Conservation (phyloP, 2,888 invertebrate species). For the Andrena bicolor region DNA sequence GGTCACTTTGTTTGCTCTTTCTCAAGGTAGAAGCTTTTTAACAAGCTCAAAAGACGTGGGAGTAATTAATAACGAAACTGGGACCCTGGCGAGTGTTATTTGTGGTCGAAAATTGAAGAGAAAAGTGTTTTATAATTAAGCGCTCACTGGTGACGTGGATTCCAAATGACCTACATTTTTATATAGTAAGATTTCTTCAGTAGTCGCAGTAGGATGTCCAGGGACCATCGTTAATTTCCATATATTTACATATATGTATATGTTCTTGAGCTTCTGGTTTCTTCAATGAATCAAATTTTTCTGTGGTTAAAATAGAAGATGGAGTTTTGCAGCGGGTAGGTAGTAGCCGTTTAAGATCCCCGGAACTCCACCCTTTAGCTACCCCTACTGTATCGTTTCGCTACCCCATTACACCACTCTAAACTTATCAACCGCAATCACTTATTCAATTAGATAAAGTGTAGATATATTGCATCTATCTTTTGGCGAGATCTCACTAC, state of each 20-base stretch:
- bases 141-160: too few relatives aligned
- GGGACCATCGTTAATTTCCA: too few relatives aligned
- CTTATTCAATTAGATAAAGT: too few relatives aligned
- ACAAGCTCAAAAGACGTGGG: not conserved
- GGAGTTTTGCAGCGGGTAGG: too few relatives aligned
- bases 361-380: not conserved
- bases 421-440: not conserved
- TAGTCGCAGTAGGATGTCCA: too few relatives aligned
- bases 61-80: slow-evolving; percentile 26
- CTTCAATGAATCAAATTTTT: too few relatives aligned
- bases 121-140: not conserved
- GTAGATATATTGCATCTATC: not conserved
- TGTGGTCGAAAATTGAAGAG: not conserved
- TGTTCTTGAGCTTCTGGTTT: too few relatives aligned
- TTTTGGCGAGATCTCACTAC: not conserved
- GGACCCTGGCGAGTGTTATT: not conserved
- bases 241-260: too few relatives aligned
- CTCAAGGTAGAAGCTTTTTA: not conserved
- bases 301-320: too few relatives aligned
- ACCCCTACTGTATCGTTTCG: not conserved
- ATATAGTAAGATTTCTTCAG: too few relatives aligned
- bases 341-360: too few relatives aligned
- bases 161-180: too few relatives aligned
- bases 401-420: not conserved
- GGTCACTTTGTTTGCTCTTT: not conserved